phyloP scores from a whole-genome alignment of 2,888 invertebrate species.

The Polyploca ridens region DNA sequence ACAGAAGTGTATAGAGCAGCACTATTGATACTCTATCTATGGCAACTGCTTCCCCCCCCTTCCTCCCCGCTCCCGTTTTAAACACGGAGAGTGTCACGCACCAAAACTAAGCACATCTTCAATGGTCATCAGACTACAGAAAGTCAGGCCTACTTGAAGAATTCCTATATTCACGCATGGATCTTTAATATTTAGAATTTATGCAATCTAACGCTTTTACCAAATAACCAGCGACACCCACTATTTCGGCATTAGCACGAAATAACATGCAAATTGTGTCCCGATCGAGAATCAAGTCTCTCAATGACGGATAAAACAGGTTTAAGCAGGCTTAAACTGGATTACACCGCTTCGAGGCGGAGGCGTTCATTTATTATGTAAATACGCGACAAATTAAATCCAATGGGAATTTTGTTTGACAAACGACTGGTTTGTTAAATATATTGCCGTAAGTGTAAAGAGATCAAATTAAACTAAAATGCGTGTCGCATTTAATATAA shows the following conservation, averaged over 20 bases:
- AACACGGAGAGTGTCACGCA: no score
- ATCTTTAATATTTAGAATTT: no score
- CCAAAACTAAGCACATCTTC: no score
- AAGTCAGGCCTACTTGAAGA: no score
- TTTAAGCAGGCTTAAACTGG: conserved; percentile 71
- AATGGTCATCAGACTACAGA: no score
- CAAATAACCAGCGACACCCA: conserved; percentile 64
- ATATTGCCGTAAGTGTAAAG: conserved; percentile 37
- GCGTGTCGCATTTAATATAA: no score
- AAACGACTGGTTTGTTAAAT: conserved; percentile 68
- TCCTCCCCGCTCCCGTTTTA: no score
- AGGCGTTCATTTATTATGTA: conserved; percentile 83
- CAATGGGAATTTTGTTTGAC: conserved; percentile 80
- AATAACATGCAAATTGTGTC: conserved; percentile 79
- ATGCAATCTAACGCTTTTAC: conserved; percentile 36
- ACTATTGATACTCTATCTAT: no score
- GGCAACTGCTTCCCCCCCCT: no score
- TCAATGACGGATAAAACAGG: conserved; percentile 81
- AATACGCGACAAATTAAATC: conserved; percentile 84
- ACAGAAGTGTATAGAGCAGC: no score
- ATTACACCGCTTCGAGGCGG: conserved; percentile 74
- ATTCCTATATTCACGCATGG: no score
- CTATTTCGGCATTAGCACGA: conserved; percentile 72
- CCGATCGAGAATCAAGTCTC: conserved; percentile 82
- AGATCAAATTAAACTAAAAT: no score